Evolutionary conservation across 2,113 vertebrate species (phyloP).

Genomic region (Aphelocoma coerulescens): DNA sequence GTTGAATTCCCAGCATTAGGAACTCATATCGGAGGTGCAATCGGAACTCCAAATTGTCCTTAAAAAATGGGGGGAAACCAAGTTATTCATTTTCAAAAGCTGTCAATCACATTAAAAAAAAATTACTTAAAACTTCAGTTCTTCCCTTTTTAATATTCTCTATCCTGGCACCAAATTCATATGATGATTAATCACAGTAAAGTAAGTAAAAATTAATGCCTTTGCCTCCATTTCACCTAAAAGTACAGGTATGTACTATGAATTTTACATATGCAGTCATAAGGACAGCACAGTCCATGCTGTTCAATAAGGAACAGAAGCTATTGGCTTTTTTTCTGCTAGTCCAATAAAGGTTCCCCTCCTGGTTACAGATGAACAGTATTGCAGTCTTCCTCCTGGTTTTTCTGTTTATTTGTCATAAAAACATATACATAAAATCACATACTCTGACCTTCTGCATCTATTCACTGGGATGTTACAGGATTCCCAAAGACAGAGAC

Average conservation of each 20-base stretch:
- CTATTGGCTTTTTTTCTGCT: background rate
- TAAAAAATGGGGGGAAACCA: background rate
- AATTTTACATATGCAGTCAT: background rate
- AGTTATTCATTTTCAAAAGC: background rate
- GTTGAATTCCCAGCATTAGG: slow-evolving; percentile 97
- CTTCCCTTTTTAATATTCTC: background rate
- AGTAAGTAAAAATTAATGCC: background rate
- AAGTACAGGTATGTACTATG: background rate
- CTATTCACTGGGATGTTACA: background rate
- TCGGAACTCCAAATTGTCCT: slow-evolving; percentile 97
- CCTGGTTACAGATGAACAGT: background rate
- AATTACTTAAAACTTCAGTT: background rate
- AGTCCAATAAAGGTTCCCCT: background rate
- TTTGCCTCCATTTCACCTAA: background rate
- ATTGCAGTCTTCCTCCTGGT: background rate
- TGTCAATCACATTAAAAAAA: background rate
- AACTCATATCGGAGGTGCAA: slow-evolving; percentile 96
- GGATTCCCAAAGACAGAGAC: background rate
- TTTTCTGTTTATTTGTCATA: background rate
- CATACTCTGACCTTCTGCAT: background rate
- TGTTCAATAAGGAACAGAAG: background rate
- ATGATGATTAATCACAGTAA: background rate
- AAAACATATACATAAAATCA: background rate
- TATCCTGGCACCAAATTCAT: background rate
- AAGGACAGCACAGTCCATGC: background rate